Conservation (phyloP, 1,140 invertebrate species). For the Danaus melanippus region DNA sequence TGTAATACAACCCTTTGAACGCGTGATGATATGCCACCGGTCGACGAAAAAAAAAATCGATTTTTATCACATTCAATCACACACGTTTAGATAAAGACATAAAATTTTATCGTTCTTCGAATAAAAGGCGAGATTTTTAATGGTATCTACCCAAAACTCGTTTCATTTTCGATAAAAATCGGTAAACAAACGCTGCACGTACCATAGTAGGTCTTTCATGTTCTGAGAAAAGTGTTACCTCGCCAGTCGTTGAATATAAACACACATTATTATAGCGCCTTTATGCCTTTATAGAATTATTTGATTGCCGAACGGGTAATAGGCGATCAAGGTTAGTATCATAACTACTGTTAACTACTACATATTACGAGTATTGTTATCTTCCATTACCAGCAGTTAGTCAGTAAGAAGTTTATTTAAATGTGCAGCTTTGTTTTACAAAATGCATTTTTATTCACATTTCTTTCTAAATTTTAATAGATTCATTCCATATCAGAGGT, state of each 20-base stretch:
- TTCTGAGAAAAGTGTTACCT: slow-evolving; percentile 35
- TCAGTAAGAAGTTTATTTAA: too few species aligned
- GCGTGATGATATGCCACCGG: slow-evolving; percentile 28
- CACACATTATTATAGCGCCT: slow-evolving; percentile 39
- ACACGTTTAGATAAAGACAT: slow-evolving; percentile 50
- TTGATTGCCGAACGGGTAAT: slow-evolving; percentile 19
- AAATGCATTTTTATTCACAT: too few species aligned
- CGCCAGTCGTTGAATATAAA: slow-evolving; percentile 40
- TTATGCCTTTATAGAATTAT: slow-evolving; percentile 42
- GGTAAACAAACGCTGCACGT: slow-evolving; percentile 54
- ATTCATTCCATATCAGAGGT: too few species aligned
- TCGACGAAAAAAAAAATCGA: slow-evolving; percentile 29
- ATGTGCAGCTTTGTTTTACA: too few species aligned
- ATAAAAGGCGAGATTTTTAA: slow-evolving; percentile 42
- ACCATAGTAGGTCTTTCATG: slow-evolving; percentile 24
- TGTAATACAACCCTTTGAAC: slow-evolving; percentile 10
- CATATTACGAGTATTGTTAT: too few species aligned
- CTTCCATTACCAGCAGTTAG: too few species aligned
- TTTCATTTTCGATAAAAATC: slow-evolving; percentile 61
- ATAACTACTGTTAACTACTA: too few species aligned
- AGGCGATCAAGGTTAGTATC: too few species aligned
- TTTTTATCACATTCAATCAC: slow-evolving; percentile 45
- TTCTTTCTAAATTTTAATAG: too few species aligned
- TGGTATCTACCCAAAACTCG: slow-evolving; percentile 42
- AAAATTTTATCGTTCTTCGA: slow-evolving; percentile 60